phyloP scores from a whole-genome alignment of 2,797 vertebrate genomes.

The Chaetodon trifasciatus region DNA sequence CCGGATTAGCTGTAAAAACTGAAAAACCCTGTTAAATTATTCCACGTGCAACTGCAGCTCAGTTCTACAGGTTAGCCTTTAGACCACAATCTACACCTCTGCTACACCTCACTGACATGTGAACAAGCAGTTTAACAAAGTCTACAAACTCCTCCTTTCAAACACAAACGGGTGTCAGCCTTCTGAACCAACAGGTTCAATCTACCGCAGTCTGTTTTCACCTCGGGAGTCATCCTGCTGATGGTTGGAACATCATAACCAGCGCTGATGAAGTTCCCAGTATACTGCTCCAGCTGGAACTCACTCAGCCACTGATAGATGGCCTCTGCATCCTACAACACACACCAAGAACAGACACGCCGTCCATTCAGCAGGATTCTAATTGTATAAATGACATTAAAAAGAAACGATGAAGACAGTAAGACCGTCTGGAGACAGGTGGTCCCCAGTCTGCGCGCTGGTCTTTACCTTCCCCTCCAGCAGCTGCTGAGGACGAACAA shows the following conservation, averaged over 20 bases:
- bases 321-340: constrained; percentile 92
- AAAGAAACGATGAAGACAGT: not conserved
- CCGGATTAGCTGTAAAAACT: too few relatives aligned
- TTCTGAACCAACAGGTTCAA: not conserved
- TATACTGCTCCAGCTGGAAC: constrained; percentile 96
- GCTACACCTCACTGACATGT: too few relatives aligned
- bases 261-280: constrained; percentile 90
- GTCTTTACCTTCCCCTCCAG: constrained; percentile 83
- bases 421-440: not conserved
- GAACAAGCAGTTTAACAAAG: not conserved
- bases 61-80: not conserved
- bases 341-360: not conserved
- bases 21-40: too few relatives aligned
- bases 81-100: too few relatives aligned
- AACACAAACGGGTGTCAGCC: not conserved
- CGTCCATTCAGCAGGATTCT: too few relatives aligned
- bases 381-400: too few relatives aligned
- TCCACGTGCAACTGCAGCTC: not conserved
- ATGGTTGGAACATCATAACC: constrained; percentile 97
- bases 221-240: constrained; percentile 98
- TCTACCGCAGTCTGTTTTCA: constrained; percentile 41
- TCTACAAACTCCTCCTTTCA: not conserved
- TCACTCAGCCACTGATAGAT: constrained; percentile 96
- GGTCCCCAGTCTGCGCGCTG: not conserved
- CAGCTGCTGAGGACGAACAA: constrained; percentile 84